Base-by-base conservation (phyloP, 2,113 vertebrate species). In the Stomatorhinus ivindoensis region DNA sequence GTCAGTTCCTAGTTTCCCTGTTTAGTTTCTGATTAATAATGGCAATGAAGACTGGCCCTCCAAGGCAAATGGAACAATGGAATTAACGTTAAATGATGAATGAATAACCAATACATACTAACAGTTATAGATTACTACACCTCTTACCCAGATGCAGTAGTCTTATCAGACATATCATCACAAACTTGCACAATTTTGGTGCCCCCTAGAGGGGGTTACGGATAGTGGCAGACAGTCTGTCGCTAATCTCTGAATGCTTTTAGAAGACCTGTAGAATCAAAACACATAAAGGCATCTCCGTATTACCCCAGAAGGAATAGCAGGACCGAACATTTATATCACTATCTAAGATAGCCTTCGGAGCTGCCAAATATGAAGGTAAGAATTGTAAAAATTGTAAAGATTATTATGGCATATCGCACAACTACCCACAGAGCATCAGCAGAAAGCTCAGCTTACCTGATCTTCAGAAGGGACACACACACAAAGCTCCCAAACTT, bases 261-360 rank as follows among this genome's bases (percentile, higher is more conserved):
- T 48, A 80, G 3, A 31, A 10, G 87, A 55, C 42, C 2, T 73
- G 86, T 55, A 47, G 27, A 80, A 90, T 42, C 83, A 90, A 73
- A 73, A 50, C 89, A 88, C 46, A 87, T 91, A 21, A 21, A 83
- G 5, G 87, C 83, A 80, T 90, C 87, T 2, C 83, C 73, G 1
- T 90, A 88, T 51, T 91, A 90, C 15, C 19, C 61, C 89, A 88
- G 46, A 51, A 88, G 73, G 55, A 91, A 86, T 31, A n/a, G 89
- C 13, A 88, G 88, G 58, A 91, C 90, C 1, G 55, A 91, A 44
- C 3, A 89, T 15, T 90, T 91, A 31, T 35, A 90, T 44, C n/a
- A 61, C 24, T 48, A 86, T 24, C 55, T 91, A 91, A 88, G 44
- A 91, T 86, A 86, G 76, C 82, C 21, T 88, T 88, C 44, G 50